Percentiles rank a stretch among this genome's conserved stretches.
phyloP scores from a whole-genome alignment of 2,113 vertebrate genomes.

The Anarrhichthys ocellatus region DNA sequence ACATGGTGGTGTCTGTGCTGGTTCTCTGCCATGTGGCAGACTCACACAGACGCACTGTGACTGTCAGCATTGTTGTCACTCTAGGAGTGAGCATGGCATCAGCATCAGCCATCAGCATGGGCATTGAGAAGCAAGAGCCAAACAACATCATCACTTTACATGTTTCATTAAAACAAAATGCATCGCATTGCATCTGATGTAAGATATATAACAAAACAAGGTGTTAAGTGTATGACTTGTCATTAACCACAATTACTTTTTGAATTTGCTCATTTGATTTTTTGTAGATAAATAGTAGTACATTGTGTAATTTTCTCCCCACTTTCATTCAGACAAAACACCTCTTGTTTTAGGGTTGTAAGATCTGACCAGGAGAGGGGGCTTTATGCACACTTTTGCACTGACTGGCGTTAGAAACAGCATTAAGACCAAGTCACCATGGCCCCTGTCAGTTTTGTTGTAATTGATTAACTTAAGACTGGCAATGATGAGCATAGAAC shows the following conservation, averaged over 20 bases:
- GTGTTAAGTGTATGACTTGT: background rate
- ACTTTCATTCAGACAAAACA: constrained; percentile 2
- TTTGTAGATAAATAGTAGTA: constrained; percentile 6
- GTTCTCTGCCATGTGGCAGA: constrained; percentile 39
- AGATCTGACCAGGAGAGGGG: constrained; percentile 69
- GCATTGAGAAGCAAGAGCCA: constrained; percentile 36
- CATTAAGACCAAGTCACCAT: background rate
- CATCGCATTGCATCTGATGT: background rate
- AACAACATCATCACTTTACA: background rate
- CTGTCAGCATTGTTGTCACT: constrained; percentile 50
- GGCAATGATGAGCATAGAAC: too few relatives aligned
- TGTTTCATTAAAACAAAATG: constrained; percentile 9
- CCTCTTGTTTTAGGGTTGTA: constrained; percentile 13
- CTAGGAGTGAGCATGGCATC: constrained; percentile 19
- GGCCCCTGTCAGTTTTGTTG: background rate
- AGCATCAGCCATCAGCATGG: constrained; percentile 26
- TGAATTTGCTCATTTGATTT: background rate
- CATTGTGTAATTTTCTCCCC: constrained; percentile 1
- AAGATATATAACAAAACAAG: background rate
- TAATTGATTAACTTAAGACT: background rate
- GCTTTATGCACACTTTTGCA: constrained; percentile 54
- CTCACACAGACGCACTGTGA: constrained; percentile 29
- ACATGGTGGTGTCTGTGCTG: constrained; percentile 38
- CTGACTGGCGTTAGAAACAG: background rate
- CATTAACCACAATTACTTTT: background rate